phyloP scores from a whole-genome alignment of 1,140 invertebrate species.

The Drosophila prosaltans region DNA sequence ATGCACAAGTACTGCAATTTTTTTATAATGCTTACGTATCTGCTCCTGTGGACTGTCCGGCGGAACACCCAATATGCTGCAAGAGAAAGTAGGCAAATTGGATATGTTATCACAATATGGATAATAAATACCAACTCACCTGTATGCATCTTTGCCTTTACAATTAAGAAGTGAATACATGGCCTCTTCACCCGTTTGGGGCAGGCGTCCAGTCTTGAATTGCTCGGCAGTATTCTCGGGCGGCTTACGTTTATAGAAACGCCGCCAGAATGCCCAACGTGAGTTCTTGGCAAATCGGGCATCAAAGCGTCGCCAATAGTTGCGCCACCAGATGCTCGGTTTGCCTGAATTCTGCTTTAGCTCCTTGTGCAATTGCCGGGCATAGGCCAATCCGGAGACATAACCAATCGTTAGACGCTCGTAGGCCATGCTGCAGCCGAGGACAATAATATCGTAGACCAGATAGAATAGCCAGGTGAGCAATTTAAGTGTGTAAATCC shows the following conservation, averaged over 20 bases:
- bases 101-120: not conserved
- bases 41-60: conserved; percentile 95
- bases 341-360: conserved; percentile 79
- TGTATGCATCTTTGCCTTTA: conserved; percentile 97
- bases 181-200: conserved; percentile 95
- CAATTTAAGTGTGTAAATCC: conserved; percentile 87
- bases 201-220: conserved; percentile 85
- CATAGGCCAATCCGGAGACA: conserved; percentile 57
- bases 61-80: conserved; percentile 94
- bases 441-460: conserved; percentile 89
- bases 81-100: conserved; percentile 30
- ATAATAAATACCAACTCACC: conserved; percentile 83
- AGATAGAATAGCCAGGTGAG: conserved; percentile 90
- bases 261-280: conserved; percentile 77
- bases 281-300: conserved; percentile 77
- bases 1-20: conserved; percentile 96
- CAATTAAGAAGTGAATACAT: conserved; percentile 95
- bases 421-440: conserved; percentile 89
- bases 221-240: conserved; percentile 61
- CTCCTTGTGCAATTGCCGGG: conserved; percentile 70
- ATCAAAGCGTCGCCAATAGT: conserved; percentile 76
- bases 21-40: conserved; percentile 96
- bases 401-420: conserved; percentile 83
- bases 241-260: conserved; percentile 74
- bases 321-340: conserved; percentile 76